These are phyloP conservation scores for Rachycentron canadum DNA, from an alignment of 2,797 vertebrate species.

Conservation along the genomic window DNA sequence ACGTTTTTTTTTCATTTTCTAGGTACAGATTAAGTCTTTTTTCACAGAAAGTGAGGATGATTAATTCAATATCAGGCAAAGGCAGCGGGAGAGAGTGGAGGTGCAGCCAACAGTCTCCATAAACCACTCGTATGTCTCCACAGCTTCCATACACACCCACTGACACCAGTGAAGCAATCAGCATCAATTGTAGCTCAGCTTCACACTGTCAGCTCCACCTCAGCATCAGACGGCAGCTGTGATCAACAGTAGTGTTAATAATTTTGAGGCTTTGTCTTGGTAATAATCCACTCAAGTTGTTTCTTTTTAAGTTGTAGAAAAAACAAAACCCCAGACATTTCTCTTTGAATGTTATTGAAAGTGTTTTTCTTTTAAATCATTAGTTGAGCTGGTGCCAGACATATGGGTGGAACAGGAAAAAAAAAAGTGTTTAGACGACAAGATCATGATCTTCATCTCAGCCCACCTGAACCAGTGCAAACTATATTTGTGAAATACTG, in stretches of 20 bases:
- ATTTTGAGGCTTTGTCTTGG: constrained; percentile 14
- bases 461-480: constrained; percentile 31
- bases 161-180: constrained; percentile 6
- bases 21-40: constrained; percentile 6
- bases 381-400: neutral
- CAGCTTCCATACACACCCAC: constrained; percentile 16
- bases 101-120: constrained; percentile 17
- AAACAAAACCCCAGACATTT: constrained; percentile 6
- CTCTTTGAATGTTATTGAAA: neutral
- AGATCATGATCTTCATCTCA: constrained; percentile 5
- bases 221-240: constrained; percentile 32
- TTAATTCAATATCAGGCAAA: constrained; percentile 29
- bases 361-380: neutral
- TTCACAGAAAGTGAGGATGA: constrained; percentile 28
- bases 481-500: constrained; percentile 52
- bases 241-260: constrained; percentile 6
- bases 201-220: constrained; percentile 30
- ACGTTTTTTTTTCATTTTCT: neutral
- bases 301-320: neutral
- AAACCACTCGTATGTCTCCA: constrained; percentile 36
- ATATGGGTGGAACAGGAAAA: constrained; percentile 9
- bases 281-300: neutral
- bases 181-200: constrained; percentile 43
- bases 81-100: constrained; percentile 4
- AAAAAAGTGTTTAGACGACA: constrained; percentile 18